Percentiles rank a stretch among this genome's conserved stretches.
phyloP scores from a whole-genome alignment of 2,797 vertebrate species.

The Tokudaia muenninki region DNA sequence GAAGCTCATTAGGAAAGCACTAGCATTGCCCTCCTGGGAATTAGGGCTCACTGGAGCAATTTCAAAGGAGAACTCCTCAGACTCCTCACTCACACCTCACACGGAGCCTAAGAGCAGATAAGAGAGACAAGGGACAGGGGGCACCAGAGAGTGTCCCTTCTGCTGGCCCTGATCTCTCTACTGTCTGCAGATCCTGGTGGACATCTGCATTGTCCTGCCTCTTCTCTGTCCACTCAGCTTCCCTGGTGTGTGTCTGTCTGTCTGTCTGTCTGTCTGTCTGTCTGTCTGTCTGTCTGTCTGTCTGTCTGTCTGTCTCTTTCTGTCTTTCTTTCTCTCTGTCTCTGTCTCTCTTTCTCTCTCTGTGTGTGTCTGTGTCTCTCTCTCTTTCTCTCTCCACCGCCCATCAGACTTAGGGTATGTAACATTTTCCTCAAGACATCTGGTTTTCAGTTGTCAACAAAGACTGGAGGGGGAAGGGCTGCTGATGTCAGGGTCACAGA shows the following conservation, averaged over 20 bases:
- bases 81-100: not conserved
- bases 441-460: not conserved
- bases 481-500: not conserved
- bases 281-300: not conserved
- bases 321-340: not conserved
- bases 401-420: not conserved
- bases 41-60: not conserved
- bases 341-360: not conserved
- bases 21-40: constrained; percentile 19
- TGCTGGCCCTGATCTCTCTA: not conserved
- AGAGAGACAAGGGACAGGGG: accelerated
- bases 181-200: not conserved
- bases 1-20: constrained; percentile 39
- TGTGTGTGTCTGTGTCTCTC: no score
- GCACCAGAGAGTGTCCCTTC: not conserved
- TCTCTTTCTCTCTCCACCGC: not conserved
- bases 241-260: not conserved
- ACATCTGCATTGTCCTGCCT: not conserved
- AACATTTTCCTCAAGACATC: not conserved
- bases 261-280: not conserved
- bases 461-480: not conserved
- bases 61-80: constrained; percentile 45
- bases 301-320: not conserved
- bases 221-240: not conserved
- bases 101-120: constrained; percentile 15